A percentile compares a stretch with the other conserved stretches of the same genome.
These are phyloP conservation scores for Percina caprodes DNA, from an alignment of 2,113 vertebrate genomes.

Conservation along the genomic window DNA sequence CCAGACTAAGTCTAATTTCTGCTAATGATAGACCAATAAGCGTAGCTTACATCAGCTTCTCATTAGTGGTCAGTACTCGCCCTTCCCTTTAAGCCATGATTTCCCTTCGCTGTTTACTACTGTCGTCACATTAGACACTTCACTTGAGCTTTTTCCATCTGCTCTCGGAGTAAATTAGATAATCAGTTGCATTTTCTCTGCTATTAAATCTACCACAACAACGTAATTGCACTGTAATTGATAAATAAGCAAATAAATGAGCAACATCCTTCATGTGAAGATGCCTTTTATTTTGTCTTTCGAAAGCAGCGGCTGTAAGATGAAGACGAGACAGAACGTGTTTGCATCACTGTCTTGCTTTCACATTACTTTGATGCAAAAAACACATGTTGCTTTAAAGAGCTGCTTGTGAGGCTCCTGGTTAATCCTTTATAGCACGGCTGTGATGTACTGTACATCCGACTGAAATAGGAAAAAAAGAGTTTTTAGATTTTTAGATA, in stretches of 20 bases:
- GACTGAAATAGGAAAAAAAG: background rate
- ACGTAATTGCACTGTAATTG: background rate
- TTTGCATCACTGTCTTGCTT: conserved; percentile 23
- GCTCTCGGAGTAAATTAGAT: background rate
- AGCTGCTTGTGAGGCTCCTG: conserved; percentile 23
- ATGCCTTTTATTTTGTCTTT: conserved; percentile 55
- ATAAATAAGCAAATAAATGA: conserved; percentile 29
- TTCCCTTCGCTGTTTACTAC: conserved; percentile 6
- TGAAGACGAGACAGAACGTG: conserved; percentile 11
- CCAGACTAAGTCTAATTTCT: conserved; percentile 18
- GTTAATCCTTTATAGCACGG: conserved; percentile 15
- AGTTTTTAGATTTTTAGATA: background rate
- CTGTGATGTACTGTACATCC: background rate
- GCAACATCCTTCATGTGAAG: background rate
- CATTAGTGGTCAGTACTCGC: conserved; percentile 61
- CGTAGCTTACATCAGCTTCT: conserved; percentile 30
- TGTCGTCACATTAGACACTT: conserved; percentile 12
- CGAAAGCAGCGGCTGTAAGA: conserved; percentile 41
- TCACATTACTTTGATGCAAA: conserved; percentile 25
- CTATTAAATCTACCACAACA: conserved; percentile 13
- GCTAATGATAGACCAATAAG: conserved; percentile 40
- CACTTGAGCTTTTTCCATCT: conserved; percentile 20
- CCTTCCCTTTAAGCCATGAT: conserved; percentile 22
- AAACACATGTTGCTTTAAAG: conserved; percentile 31
- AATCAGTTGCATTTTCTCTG: background rate